Base-by-base conservation (phyloP, 2,113 vertebrate species). In the Cephalopholis sonnerati region DNA sequence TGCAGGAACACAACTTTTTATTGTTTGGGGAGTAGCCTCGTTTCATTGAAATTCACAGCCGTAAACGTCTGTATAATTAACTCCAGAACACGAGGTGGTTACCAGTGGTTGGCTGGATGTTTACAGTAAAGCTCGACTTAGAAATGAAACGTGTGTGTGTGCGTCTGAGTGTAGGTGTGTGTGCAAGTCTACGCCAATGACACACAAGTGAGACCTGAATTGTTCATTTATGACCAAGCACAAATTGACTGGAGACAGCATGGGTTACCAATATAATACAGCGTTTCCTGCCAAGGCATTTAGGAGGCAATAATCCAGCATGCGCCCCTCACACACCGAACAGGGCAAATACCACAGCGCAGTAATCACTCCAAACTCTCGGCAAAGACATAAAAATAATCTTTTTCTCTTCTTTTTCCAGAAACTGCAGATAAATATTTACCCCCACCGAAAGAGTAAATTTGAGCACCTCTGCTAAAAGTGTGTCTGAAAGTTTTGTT, bases 1-100 rank as follows among this genome's bases (percentile, higher is more conserved):
- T 73, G 44, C 86, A 89, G 91, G 84, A 91, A 89, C 86, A 82
- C 77, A 81, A 53, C 46, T 81, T 89, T 87, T 88, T 89, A 88
- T 82, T 92, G 81, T 90, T 84, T 54, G 83, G 82, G 90, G 91
- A 90, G 90, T 86, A 78, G 88, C 86, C 83, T 86, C 36, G 69
- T 89, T 91, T 93, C 90, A 91, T 91, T 93, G 88, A 93, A 90
- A 94, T 89, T 92, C 88, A 91, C 85, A 82, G 88, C 92, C 62
- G 83, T 93, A 93, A 95, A 91, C 69, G 68, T 92, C 81, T 74
- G 78, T 91, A 89, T 95, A 93, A 96, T 95, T 92, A 94, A 94
- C 89, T 92, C 92, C 94, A 95, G 94, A 93, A 79, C 81, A 88
- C 65, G 51, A 86, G 87, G 92, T 91, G 91, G 92, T 93, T 93